Base-by-base conservation (phyloP, 23 tunicate species). In the Clavelina lepadiformis region DNA sequence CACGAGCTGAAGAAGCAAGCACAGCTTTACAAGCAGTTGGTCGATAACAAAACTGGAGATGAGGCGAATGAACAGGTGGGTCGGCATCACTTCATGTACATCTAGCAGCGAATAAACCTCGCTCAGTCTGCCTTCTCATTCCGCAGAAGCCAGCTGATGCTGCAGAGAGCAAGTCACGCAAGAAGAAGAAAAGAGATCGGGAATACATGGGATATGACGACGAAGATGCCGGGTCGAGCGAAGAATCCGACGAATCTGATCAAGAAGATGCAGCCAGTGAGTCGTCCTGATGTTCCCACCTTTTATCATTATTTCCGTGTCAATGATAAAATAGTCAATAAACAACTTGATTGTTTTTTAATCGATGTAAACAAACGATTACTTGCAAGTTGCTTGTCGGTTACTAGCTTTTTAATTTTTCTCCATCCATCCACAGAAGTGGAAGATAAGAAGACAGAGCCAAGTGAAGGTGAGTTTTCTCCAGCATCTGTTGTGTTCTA, bases 1-100 rank as follows among this genome's bases (percentile, higher is more conserved):
- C 67, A 64, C 34, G 91, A 82, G 52, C 37, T 82, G 69, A 82
- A 82, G 35, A 82, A 82, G 62, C 91, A 82, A 61, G 95, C 95
- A 25, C 73, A 86, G 29, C 64, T 86, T 24, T 86, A 69, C 51
- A 86, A 86, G 59, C 95, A 86, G 50, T 37, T 86, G 64, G 85
- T 86, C 19, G 69, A 69, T 2, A 51, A 83, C n/a, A 66, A 82
- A 31, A 33, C 91, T 6, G 56, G 68, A 26, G 68, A 61, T 19
- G 35, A 46, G 18, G 56, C 74, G n/a, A 41, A 35, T 25, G 65
- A 76, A 24, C 23, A 8, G 69, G 11, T 41, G 49, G 49, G 15
- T 11, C 15, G 49, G 15, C 11, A 41, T 41, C 49, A 41, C 49
- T 41, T 41, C 11, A 41, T 41, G 15, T 11, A 8, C 49, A 41